These are phyloP conservation scores for Empidonax traillii DNA, from an alignment of 2,113 vertebrate genomes.

Conservation along the genomic window DNA sequence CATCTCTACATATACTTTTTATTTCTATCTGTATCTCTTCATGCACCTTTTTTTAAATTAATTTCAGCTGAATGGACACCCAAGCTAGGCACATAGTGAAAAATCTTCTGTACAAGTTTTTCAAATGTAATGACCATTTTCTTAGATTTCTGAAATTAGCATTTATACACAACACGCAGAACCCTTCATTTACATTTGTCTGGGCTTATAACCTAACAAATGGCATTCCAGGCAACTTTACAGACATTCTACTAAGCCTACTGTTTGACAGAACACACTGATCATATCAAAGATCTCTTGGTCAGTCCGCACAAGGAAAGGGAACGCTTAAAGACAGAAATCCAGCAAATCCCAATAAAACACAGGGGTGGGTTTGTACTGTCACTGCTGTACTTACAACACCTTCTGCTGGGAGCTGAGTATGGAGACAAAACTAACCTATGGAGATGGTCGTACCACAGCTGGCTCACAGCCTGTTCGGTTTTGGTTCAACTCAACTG, in stretches of 20 bases:
- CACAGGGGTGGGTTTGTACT: not conserved
- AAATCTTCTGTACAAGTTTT: constrained; percentile 80
- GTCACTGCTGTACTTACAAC: constrained; percentile 13
- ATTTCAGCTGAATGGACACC: constrained; percentile 82
- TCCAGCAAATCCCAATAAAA: constrained; percentile 33
- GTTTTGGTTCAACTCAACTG: constrained; percentile 74
- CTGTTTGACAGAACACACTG: constrained; percentile 68
- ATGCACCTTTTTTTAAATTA: constrained; percentile 77
- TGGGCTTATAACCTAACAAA: constrained; percentile 71
- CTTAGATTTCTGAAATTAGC: constrained; percentile 59
- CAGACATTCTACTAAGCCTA: constrained; percentile 74
- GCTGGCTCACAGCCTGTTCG: constrained; percentile 33
- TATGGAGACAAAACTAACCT: constrained; percentile 21
- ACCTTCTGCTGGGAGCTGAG: constrained; percentile 41
- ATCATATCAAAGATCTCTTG: constrained; percentile 67
- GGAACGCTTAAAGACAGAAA: constrained; percentile 34
- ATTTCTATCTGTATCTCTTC: constrained; percentile 74
- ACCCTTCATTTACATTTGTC: constrained; percentile 69
- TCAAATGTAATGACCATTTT: constrained; percentile 74
- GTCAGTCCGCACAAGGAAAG: constrained; percentile 72
- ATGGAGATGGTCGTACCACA: constrained; percentile 31
- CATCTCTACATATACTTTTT: constrained; percentile 83
- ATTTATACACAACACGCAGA: constrained; percentile 71
- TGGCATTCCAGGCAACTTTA: constrained; percentile 77
- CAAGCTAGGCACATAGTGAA: constrained; percentile 85